Evolutionary conservation across 2,113 vertebrate genomes (phyloP), one percentile per base, ranked within the genome.

Genomic region (Mandrillus leucophaeus): DNA sequence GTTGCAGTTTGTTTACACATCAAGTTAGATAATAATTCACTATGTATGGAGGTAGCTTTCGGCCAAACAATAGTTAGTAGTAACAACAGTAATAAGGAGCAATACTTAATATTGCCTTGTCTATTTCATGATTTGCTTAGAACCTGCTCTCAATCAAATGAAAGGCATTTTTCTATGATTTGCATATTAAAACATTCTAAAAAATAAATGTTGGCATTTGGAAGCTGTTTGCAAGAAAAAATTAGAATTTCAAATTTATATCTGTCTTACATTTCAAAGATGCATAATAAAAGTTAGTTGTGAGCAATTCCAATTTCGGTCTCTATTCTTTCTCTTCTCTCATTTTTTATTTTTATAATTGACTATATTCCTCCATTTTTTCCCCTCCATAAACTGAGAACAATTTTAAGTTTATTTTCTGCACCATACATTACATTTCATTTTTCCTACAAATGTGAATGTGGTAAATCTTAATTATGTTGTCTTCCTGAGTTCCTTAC

Each of bases 201-300:
- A 95, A 66, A 92, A 30, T 88, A 81, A 93, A 78, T 78, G 22
- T 78, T 95, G 68, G 43, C 18, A 79, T 81, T 72, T 48, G 16
- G n/a, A 93, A 86, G 38, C 43, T 94, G 50, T 94, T 88, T 90
- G 45, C 16, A 55, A 87, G 9, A 82, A 35, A 52, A 94, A 86
- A 94, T 81, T 20, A 94, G 73, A 86, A 72, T 78, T 96, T 90
- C 43, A 89, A 66, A 94, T 93, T 72, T 55, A 38, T 88, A 55
- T 83, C 20, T 78, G 64, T 94, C 13, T 82, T 93, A 27, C 6
- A 87, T 32, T 89, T 85, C n/a, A 82, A 89, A 86, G 25, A 68
- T 70, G 10, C 12, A n/a, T 86, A 94, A 43, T 32, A 45, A 38
- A 85, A 64, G 16, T 35, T 30, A 88, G 25, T 59, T 86, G 83